A percentile compares a stretch with the other conserved stretches of the same genome.
These are phyloP conservation scores for Hyposmocoma kahamanoa DNA, from an alignment of 1,140 invertebrate genomes.

Conservation along the genomic window DNA sequence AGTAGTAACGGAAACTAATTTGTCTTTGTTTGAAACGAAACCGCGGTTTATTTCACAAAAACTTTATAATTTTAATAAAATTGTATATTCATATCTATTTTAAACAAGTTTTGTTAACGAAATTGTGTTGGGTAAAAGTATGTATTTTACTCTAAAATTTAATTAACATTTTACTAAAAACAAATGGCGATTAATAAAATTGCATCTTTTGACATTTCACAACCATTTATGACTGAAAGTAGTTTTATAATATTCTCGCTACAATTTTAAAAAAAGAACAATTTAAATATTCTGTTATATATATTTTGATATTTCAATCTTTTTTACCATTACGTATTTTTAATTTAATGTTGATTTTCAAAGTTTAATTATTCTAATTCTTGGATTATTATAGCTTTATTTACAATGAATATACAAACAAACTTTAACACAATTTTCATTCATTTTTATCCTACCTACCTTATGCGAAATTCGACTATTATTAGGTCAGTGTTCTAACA, in stretches of 20 bases:
- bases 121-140: no score
- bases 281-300: no score
- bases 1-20: no score
- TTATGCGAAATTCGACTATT: no score
- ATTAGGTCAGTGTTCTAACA: no score
- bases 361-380: slow-evolving; percentile 21
- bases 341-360: slow-evolving; percentile 14
- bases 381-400: slow-evolving; percentile 21
- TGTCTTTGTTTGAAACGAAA: no score
- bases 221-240: slow-evolving; percentile 26
- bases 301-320: background rate
- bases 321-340: slow-evolving; percentile 14
- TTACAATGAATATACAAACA: slow-evolving; percentile 56
- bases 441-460: slow-evolving; percentile 50
- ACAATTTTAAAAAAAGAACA: background rate
- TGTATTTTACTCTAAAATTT: no score
- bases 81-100: no score
- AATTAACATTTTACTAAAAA: no score
- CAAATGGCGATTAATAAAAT: background rate
- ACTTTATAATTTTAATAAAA: no score
- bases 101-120: no score
- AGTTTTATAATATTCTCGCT: slow-evolving; percentile 4
- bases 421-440: slow-evolving; percentile 42
- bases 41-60: no score
- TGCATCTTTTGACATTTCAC: slow-evolving; percentile 15